Percentiles rank a stretch among this genome's conserved stretches.
Evolutionary conservation across 2,113 vertebrate genomes (phyloP).

Genomic region (crab-eating macaque (Macaca fascicularis)): DNA sequence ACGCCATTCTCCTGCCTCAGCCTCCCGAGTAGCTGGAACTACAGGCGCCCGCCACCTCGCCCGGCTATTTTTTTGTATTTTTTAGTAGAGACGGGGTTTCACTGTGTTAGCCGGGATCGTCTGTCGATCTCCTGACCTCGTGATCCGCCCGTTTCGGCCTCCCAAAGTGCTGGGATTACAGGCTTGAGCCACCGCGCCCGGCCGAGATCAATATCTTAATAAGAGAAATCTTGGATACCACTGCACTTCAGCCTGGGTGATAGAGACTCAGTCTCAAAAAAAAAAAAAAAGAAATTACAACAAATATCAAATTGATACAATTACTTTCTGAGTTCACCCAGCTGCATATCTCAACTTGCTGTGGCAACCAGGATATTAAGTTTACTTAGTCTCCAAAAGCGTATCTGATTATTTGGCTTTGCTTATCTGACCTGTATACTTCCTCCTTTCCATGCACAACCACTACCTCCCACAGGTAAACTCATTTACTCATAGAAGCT

Average conservation of each 20-base stretch:
- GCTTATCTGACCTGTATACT: background rate
- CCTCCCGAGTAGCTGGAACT: no score
- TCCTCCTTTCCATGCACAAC: background rate
- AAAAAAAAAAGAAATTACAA: background rate
- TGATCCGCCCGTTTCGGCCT: no score
- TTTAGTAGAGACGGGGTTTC: no score
- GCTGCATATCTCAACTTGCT: background rate
- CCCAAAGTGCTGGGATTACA: no score
- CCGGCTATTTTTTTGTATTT: no score
- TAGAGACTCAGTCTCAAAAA: no score
- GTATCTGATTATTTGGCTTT: background rate
- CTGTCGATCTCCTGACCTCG: no score
- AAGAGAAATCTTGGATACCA: background rate
- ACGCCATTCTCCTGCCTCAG: no score
- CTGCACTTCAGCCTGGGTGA: no score
- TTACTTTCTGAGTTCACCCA: background rate
- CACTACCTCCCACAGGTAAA: background rate
- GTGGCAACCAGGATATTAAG: background rate
- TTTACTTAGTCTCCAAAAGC: background rate
- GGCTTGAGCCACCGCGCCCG: no score
- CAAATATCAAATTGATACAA: background rate
- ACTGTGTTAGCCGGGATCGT: no score
- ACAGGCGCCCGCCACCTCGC: no score
- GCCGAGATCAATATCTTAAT: background rate
- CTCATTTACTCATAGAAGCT: background rate